Percentiles rank a stretch among this genome's conserved stretches.
These are phyloP conservation scores for Sylvia atricapilla DNA, from an alignment of 2,113 vertebrate species.

Conservation along the genomic window DNA sequence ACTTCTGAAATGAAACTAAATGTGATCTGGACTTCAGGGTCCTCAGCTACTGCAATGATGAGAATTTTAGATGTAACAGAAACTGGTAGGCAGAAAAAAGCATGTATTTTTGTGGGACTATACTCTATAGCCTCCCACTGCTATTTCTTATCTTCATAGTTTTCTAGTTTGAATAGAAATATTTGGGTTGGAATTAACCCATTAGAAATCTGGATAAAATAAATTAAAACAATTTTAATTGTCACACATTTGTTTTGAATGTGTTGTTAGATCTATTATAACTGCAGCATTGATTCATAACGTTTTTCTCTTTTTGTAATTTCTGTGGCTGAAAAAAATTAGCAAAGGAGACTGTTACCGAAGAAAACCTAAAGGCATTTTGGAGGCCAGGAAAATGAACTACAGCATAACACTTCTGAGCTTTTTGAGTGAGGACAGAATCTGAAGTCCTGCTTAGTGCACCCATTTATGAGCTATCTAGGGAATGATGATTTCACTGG, in stretches of 20 bases:
- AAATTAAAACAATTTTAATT: not conserved
- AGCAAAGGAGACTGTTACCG: not conserved
- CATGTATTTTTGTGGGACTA: not conserved
- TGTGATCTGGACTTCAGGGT: slow-evolving; percentile 9
- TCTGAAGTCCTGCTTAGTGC: not conserved
- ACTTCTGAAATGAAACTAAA: slow-evolving; percentile 10
- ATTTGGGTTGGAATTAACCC: not conserved
- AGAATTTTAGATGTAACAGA: not conserved
- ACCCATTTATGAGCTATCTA: not conserved
- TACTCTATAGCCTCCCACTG: too few species aligned
- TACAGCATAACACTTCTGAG: not conserved
- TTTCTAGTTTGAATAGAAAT: not conserved
- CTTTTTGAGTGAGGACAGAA: not conserved
- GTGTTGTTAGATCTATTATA: not conserved
- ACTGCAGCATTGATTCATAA: not conserved
- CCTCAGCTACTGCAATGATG: not conserved
- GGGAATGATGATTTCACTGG: not conserved
- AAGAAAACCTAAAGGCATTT: not conserved
- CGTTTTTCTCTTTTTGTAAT: not conserved
- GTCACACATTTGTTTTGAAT: not conserved
- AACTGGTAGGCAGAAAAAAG: not conserved
- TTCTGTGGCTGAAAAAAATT: not conserved
- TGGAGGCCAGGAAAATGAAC: not conserved
- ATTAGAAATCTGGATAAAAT: not conserved
- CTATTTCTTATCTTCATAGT: not conserved